phyloP scores from a whole-genome alignment of 1,140 invertebrate species.

The Lepidurus couesii region DNA sequence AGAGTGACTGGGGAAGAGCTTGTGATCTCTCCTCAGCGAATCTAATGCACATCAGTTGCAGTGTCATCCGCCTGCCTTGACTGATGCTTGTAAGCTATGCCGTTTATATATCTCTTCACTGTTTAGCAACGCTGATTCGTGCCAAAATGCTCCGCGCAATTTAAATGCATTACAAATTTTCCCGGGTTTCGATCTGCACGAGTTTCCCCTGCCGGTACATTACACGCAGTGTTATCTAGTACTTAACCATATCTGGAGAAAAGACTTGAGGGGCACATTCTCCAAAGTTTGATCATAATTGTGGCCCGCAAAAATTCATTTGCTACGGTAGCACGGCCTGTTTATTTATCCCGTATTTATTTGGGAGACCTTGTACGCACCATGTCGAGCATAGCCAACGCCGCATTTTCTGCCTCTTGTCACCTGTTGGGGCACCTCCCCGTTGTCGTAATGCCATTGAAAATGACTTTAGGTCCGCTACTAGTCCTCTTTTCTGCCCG shows the following conservation, averaged over 20 bases:
- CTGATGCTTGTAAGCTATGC: slow-evolving; percentile 2
- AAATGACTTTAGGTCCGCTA: background rate
- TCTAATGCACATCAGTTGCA: background rate
- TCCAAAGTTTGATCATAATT: too few species aligned
- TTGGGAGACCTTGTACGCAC: background rate
- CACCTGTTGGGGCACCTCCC: background rate
- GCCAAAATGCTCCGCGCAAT: slow-evolving; percentile 5
- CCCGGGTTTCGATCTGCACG: slow-evolving; percentile 13
- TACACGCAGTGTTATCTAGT: background rate
- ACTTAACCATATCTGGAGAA: background rate
- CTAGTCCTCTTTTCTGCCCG: too few species aligned
- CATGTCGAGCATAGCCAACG: slow-evolving; percentile 1
- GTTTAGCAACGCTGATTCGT: background rate
- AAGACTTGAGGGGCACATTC: too few species aligned
- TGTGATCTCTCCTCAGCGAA: background rate
- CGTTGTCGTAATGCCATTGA: background rate
- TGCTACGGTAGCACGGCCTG: background rate
- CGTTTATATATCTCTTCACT: background rate
- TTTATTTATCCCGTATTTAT: background rate
- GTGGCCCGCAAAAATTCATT: background rate
- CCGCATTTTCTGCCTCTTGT: slow-evolving; percentile 14
- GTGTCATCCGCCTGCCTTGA: background rate
- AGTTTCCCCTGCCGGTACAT: background rate
- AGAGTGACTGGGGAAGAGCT: too few species aligned
- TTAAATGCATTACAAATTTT: background rate